Evolutionary conservation across 2,797 vertebrate species (phyloP).

Genomic region (Morelia viridis): DNA sequence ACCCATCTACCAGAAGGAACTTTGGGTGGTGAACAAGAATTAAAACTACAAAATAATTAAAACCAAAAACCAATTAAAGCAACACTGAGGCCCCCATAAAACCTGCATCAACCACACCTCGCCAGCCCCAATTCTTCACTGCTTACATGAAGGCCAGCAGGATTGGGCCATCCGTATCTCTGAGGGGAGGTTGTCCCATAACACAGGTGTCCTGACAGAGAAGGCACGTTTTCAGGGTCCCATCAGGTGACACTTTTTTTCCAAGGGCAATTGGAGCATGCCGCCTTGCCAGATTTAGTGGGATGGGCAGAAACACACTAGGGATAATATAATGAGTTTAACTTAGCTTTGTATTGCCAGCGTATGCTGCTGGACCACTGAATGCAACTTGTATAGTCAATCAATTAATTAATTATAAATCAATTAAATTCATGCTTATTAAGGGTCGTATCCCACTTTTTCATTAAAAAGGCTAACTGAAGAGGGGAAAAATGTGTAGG

Average conservation of each 20-base stretch:
- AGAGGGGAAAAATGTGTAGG: neutral
- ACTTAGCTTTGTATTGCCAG: conserved; percentile 65
- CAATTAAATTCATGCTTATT: too few species aligned
- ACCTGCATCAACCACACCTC: neutral
- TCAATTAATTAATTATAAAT: neutral
- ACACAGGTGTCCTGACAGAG: neutral
- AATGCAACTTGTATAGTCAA: neutral
- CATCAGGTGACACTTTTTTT: neutral
- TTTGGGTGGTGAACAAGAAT: neutral
- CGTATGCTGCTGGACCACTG: conserved; percentile 74
- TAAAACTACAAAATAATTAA: neutral
- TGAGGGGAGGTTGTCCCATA: neutral
- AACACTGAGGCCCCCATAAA: neutral
- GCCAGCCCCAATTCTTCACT: neutral
- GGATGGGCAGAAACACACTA: neutral
- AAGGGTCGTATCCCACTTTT: neutral
- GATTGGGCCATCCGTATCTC: neutral
- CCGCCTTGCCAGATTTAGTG: neutral
- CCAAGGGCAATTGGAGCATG: neutral
- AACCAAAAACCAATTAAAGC: neutral
- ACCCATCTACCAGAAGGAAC: neutral
- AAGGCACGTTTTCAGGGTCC: neutral
- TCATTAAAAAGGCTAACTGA: neutral
- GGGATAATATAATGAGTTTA: conserved; percentile 64
- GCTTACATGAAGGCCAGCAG: neutral